Conservation (phyloP, 2,888 invertebrate species). For the Pegoplata infirma region DNA sequence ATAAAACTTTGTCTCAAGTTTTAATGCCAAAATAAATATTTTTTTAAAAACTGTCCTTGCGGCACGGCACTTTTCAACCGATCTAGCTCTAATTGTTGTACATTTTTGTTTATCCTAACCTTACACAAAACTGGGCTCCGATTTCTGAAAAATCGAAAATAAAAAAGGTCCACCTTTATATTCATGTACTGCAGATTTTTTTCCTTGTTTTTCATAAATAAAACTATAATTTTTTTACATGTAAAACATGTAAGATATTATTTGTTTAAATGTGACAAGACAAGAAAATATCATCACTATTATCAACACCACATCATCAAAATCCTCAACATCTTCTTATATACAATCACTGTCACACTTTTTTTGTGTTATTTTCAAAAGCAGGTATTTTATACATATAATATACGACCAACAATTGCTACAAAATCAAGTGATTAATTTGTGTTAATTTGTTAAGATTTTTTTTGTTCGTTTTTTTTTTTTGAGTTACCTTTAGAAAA, state of each 20-base stretch:
- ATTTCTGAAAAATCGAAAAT: no score
- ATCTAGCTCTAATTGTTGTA: no score
- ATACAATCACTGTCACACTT: constrained; percentile 2
- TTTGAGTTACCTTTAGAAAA: background rate
- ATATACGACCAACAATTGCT: no score
- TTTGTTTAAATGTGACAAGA: constrained; percentile 25
- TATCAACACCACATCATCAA: background rate
- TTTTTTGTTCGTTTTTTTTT: background rate
- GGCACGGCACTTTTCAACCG: no score
- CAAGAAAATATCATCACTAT: constrained; percentile 5
- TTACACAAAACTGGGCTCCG: no score
- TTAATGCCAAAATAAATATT: no score
- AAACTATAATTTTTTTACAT: background rate
- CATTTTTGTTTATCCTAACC: no score
- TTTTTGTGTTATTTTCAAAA: constrained; percentile 21
- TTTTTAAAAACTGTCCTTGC: no score
- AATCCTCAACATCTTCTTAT: background rate
- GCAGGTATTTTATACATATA: constrained; percentile 8
- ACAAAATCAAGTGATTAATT: constrained; percentile 21
- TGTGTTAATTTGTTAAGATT: constrained; percentile 31
- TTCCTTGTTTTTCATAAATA: background rate
- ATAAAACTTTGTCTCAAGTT: no score
- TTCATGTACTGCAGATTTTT: constrained; percentile 24
- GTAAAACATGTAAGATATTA: constrained; percentile 1
- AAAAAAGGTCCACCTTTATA: no score